phyloP scores from a whole-genome alignment of 2,797 vertebrate species.

The Chrosomus eos region DNA sequence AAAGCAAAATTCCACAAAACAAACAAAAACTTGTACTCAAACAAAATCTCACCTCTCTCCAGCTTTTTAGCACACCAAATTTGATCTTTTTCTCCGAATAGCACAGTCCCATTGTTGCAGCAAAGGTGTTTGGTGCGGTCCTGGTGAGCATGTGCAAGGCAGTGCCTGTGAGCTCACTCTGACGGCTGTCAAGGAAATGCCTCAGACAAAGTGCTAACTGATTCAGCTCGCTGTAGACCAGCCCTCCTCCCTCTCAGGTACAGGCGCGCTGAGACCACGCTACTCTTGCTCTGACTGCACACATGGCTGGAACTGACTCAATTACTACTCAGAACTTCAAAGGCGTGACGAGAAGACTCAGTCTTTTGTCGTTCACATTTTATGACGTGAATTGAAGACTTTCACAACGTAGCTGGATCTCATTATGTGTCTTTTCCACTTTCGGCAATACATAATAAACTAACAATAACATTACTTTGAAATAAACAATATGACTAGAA shows the following conservation, averaged over 20 bases:
- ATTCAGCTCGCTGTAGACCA: constrained; percentile 47
- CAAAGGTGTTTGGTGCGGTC: constrained; percentile 2
- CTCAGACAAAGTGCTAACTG: constrained; percentile 56
- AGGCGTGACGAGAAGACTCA: neutral
- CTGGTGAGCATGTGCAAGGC: constrained; percentile 18
- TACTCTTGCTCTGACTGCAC: constrained; percentile 46
- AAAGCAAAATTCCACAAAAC: neutral
- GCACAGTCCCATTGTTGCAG: constrained; percentile 61
- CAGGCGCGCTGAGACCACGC: neutral
- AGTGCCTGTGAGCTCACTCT: constrained; percentile 38
- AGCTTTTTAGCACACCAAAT: constrained; percentile 47
- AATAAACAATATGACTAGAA: neutral
- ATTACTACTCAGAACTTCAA: constrained; percentile 7
- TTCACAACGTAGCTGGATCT: neutral
- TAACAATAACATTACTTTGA: neutral
- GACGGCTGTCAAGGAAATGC: constrained; percentile 58
- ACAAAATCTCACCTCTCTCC: constrained; percentile 59
- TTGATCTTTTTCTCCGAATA: constrained; percentile 58
- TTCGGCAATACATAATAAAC: neutral
- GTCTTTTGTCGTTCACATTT: neutral
- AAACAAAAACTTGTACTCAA: neutral
- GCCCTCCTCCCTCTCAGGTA: constrained; percentile 50
- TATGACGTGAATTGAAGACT: neutral
- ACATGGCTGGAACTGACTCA: constrained; percentile 35
- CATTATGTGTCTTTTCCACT: neutral